Evolutionary conservation across 2,797 vertebrate genomes (phyloP).

Genomic region (Ciconia nigra): DNA sequence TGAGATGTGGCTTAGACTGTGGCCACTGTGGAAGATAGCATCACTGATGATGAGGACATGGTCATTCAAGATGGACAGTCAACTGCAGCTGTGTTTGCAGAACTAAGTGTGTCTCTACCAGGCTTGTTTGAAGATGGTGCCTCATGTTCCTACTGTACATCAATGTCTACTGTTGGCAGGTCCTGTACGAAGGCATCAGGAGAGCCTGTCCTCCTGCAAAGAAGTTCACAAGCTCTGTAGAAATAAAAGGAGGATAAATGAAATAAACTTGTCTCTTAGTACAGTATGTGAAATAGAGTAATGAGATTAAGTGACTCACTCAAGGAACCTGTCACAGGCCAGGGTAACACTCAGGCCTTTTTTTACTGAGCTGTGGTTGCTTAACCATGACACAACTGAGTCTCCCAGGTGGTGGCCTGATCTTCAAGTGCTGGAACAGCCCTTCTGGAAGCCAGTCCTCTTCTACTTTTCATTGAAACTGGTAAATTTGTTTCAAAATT

Average conservation of each 20-base stretch:
- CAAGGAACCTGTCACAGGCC: background rate
- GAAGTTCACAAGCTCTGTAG: background rate
- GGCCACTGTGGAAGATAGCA: background rate
- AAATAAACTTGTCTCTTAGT: background rate
- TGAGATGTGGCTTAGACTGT: background rate
- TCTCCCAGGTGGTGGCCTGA: background rate
- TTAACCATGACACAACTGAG: background rate
- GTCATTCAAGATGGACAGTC: background rate
- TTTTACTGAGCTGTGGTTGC: background rate
- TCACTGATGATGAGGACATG: background rate
- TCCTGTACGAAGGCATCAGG: background rate
- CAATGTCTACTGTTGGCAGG: background rate
- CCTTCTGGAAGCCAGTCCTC: background rate
- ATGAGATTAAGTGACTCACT: background rate
- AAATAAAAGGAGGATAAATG: background rate
- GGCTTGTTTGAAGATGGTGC: fast-evolving
- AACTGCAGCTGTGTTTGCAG: background rate
- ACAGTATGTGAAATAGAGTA: background rate
- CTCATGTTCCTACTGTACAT: background rate
- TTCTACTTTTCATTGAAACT: background rate
- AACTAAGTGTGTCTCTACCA: background rate
- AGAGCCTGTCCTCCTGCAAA: background rate
- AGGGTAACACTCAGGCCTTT: background rate
- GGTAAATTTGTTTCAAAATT: background rate
- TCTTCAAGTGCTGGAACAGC: background rate